Evolutionary conservation across 1,140 invertebrate genomes (phyloP).

Genomic region (Macrocentrus cingulum): DNA sequence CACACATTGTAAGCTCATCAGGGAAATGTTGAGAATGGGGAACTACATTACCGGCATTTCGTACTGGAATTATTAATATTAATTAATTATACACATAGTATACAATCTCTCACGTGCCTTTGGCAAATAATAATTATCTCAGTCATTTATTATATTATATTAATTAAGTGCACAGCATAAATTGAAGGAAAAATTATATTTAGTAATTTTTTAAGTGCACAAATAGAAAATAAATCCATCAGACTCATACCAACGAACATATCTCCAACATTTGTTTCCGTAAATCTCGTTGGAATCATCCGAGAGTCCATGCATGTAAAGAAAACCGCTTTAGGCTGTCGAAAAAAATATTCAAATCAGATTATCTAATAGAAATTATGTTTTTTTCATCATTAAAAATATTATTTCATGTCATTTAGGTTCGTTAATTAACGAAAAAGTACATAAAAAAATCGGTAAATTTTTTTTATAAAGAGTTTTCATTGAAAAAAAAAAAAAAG

Average conservation of each 20-base stretch:
- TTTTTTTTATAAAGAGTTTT: no score
- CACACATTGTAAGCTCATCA: conserved; percentile 86
- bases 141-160: no score
- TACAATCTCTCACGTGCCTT: not conserved
- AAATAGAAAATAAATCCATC: conserved; percentile 35
- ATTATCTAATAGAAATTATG: conserved; percentile 11
- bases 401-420: conserved; percentile 1
- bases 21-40: conserved; percentile 87
- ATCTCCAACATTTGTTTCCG: conserved; percentile 92
- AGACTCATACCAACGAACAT: conserved; percentile 87
- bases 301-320: conserved; percentile 97
- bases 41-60: conserved; percentile 93
- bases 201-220: not conserved
- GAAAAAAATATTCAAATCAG: conserved; percentile 31
- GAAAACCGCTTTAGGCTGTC: conserved; percentile 92
- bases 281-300: conserved; percentile 94
- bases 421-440: no score
- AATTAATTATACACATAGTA: not conserved
- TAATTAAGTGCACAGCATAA: no score
- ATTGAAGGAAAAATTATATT: not conserved
- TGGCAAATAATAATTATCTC: no score
- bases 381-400: conserved; percentile 3
- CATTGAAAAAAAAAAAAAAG: no score
- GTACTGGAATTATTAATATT: conserved; percentile 65
- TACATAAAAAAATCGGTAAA: no score